Evolutionary conservation across 1,140 invertebrate species (phyloP).

Genomic region (Microplitis demolitor): DNA sequence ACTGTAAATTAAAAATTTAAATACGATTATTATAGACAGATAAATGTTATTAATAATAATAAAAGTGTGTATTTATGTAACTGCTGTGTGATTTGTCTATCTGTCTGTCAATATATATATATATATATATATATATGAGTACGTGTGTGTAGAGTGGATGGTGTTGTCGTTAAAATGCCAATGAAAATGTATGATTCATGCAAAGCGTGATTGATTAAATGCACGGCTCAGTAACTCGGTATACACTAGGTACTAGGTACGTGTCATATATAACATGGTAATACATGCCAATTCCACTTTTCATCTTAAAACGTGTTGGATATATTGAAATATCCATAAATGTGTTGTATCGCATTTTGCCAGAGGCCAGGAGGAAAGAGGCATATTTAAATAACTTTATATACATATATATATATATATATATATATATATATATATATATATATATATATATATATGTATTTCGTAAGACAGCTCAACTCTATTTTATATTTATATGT

Average conservation of each 20-base stretch:
- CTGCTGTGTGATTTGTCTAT: constrained; percentile 14
- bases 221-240: background rate
- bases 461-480: background rate
- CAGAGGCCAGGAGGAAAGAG: background rate
- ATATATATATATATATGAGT: background rate
- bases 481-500: no score
- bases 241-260: background rate
- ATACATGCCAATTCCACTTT: constrained; percentile 4
- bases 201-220: constrained; percentile 20
- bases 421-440: background rate
- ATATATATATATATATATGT: background rate
- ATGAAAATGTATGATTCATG: constrained; percentile 22
- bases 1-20: constrained; percentile 74
- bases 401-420: background rate
- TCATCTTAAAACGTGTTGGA: constrained; percentile 2
- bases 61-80: constrained; percentile 12
- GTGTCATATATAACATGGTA: background rate
- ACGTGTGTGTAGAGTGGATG: background rate
- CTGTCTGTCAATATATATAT: background rate
- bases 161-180: constrained; percentile 5
- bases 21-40: constrained; percentile 5
- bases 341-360: background rate
- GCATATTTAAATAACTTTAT: no score
- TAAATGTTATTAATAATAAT: background rate
- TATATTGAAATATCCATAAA: constrained; percentile 2